Percentiles rank a stretch among this genome's conserved stretches.
phyloP scores from a whole-genome alignment of 2,888 invertebrate species.

The Escarpia spicata region DNA sequence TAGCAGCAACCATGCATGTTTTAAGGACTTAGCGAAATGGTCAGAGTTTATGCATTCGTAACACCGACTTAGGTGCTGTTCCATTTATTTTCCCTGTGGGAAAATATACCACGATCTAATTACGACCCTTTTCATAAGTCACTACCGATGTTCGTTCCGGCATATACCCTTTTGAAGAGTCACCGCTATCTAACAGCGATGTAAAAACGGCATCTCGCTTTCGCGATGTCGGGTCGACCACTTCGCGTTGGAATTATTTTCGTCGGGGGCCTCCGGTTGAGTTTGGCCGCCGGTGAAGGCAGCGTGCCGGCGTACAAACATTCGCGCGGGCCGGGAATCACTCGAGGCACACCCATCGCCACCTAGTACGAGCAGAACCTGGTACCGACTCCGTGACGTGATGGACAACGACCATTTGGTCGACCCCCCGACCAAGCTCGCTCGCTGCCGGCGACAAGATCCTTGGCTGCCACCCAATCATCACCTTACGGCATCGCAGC shows the following conservation, averaged over 20 bases:
- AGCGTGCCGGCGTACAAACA: not conserved
- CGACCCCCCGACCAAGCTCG: not conserved
- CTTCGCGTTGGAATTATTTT: not conserved
- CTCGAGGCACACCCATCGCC: not conserved
- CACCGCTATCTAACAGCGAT: not conserved
- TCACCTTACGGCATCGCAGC: not conserved
- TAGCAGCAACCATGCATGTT: too few relatives aligned
- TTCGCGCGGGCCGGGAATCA: not conserved
- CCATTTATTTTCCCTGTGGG: not conserved
- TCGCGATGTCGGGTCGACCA: not conserved
- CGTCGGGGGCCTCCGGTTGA: not conserved
- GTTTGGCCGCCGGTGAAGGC: not conserved
- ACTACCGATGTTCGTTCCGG: not conserved
- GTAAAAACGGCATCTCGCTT: not conserved
- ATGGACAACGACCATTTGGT: conserved; percentile 5
- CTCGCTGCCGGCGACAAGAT: not conserved
- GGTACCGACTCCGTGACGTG: not conserved
- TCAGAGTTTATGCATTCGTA: not conserved
- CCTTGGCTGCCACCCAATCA: not conserved
- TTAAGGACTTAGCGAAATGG: too few relatives aligned
- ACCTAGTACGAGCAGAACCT: not conserved
- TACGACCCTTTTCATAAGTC: not conserved
- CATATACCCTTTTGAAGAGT: not conserved
- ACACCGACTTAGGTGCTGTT: not conserved
- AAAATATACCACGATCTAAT: not conserved